These are phyloP conservation scores for Pycnonotus jocosus DNA, from an alignment of 2,113 vertebrate genomes.

Conservation along the genomic window DNA sequence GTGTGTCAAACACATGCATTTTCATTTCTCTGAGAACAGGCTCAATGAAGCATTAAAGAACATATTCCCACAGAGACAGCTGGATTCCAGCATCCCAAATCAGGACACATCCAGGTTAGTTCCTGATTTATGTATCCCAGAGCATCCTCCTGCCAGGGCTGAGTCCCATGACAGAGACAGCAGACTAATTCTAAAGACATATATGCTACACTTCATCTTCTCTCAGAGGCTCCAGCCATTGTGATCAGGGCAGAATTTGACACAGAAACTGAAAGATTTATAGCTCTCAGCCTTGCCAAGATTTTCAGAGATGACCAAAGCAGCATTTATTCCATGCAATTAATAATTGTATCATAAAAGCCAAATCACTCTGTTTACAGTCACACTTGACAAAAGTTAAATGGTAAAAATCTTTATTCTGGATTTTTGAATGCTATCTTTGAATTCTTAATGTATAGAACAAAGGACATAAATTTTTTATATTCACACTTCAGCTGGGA, in stretches of 20 bases:
- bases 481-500: background rate
- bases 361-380: background rate
- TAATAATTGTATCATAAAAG: background rate
- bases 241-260: background rate
- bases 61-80: constrained; percentile 62
- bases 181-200: constrained; percentile 47
- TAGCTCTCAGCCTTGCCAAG: background rate
- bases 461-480: background rate
- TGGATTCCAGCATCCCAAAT: constrained; percentile 53
- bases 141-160: constrained; percentile 51
- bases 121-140: constrained; percentile 65
- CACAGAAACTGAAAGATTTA: constrained; percentile 49
- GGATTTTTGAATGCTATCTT: background rate
- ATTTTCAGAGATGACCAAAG: constrained; percentile 9
- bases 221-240: constrained; percentile 17
- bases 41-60: constrained; percentile 71
- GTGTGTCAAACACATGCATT: constrained; percentile 65
- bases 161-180: constrained; percentile 13
- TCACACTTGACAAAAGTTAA: background rate
- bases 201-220: constrained; percentile 43
- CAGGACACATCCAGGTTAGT: constrained; percentile 46
- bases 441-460: background rate
- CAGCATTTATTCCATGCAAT: background rate
- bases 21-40: constrained; percentile 64
- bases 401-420: background rate